Percentiles rank a stretch among this genome's conserved stretches.
These are phyloP conservation scores for Campoplex nolae DNA, from an alignment of 2,888 invertebrate genomes.

Conservation along the genomic window DNA sequence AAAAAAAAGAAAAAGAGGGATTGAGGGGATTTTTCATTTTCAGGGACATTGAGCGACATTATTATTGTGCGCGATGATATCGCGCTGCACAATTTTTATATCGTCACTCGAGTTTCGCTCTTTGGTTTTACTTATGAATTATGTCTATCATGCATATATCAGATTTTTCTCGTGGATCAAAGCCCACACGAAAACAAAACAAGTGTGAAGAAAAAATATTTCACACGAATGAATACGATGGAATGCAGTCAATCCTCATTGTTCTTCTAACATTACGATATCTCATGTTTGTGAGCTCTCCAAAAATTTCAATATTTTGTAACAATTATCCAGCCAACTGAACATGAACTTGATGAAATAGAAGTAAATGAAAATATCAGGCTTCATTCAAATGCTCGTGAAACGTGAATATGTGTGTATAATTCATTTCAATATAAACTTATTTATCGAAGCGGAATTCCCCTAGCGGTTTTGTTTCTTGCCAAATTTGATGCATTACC, in stretches of 20 bases:
- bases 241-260: background rate
- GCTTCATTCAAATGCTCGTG: background rate
- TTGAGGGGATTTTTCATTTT: constrained; percentile 5
- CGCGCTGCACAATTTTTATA: constrained; percentile 1
- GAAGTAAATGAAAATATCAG: background rate
- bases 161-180: background rate
- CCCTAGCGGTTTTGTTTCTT: background rate
- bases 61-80: constrained; percentile 30
- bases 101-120: background rate
- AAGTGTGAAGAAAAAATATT: background rate
- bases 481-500: background rate
- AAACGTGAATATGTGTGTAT: background rate
- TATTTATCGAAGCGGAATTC: background rate
- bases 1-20: background rate
- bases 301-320: too few species aligned
- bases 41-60: constrained; percentile 27
- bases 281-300: background rate
- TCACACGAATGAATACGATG: background rate
- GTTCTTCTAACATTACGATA: background rate
- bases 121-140: constrained; percentile 13
- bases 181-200: background rate
- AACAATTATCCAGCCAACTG: background rate
- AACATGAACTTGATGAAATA: background rate
- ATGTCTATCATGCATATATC: background rate
- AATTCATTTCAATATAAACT: background rate